Evolutionary conservation across 1,140 invertebrate genomes (phyloP).

Genomic region (Drosophila willistoni): DNA sequence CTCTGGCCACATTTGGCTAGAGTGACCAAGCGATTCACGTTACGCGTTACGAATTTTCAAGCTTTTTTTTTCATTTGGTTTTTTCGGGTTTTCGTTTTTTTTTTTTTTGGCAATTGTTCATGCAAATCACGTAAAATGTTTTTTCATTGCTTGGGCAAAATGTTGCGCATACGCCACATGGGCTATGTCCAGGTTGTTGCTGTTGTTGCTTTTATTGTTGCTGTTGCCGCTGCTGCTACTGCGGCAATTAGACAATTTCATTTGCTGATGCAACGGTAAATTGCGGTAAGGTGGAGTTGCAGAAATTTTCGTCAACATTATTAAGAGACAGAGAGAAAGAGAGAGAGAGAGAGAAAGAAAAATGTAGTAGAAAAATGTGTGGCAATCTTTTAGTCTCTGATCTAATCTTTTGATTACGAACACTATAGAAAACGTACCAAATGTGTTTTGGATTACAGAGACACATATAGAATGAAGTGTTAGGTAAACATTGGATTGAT

Average conservation of each 20-base stretch:
- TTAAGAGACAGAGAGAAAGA: neutral
- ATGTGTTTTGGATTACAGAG: too few relatives aligned
- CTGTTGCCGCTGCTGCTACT: too few relatives aligned
- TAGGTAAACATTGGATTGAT: too few relatives aligned
- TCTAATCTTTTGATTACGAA: too few relatives aligned
- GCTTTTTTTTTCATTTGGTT: slow-evolving; percentile 13
- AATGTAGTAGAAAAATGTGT: too few relatives aligned
- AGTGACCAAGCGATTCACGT: slow-evolving; percentile 17
- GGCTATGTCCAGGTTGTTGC: slow-evolving; percentile 35
- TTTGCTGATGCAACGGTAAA: slow-evolving; percentile 57
- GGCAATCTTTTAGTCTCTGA: too few relatives aligned
- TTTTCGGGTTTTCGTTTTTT: neutral
- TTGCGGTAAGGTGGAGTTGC: slow-evolving; percentile 20
- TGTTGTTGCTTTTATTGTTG: slow-evolving; percentile 19
- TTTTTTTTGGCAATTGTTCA: slow-evolving; percentile 42
- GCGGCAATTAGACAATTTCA: slow-evolving; percentile 55
- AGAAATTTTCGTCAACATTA: slow-evolving; percentile 13
- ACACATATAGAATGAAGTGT: too few relatives aligned
- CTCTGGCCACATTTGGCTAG: neutral
- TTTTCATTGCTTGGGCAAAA: slow-evolving; percentile 35
- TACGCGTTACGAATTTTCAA: slow-evolving; percentile 37
- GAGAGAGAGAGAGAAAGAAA: too few relatives aligned
- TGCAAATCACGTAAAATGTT: slow-evolving; percentile 69
- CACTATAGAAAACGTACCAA: too few relatives aligned
- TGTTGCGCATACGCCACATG: slow-evolving; percentile 50